Percentiles rank a stretch among this genome's conserved stretches.
These are phyloP conservation scores for Sebastes jordani DNA, from an alignment of 2,797 vertebrate genomes.

Conservation along the genomic window DNA sequence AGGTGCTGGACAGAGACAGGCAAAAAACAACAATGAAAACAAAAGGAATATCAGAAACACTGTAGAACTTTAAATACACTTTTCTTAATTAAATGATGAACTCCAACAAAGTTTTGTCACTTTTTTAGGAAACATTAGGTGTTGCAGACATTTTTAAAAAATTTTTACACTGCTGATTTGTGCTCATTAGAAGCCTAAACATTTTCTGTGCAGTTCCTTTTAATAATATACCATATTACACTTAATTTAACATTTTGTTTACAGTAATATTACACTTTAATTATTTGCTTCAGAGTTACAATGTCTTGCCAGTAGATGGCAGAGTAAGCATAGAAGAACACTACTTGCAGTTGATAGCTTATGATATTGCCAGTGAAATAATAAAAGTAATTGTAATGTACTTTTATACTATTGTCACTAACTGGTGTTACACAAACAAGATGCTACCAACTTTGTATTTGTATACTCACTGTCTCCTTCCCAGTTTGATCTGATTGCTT, in stretches of 20 bases:
- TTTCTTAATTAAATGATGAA: neutral
- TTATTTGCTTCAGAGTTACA: neutral
- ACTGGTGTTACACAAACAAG: neutral
- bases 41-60: neutral
- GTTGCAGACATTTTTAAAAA: rapidly evolving
- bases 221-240: neutral
- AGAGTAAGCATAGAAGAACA: neutral
- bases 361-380: neutral
- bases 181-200: neutral
- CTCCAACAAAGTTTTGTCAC: neutral
- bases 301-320: neutral
- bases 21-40: neutral
- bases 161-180: neutral
- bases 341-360: neutral
- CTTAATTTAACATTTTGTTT: neutral
- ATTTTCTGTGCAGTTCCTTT: neutral
- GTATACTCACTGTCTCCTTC: neutral
- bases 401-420: neutral
- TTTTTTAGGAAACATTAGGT: too few relatives aligned
- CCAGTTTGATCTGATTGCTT: neutral
- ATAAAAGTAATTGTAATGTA: neutral
- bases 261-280: neutral
- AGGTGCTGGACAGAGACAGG: neutral
- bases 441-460: neutral
- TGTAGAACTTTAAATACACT: neutral